A percentile compares a stretch with the other conserved stretches of the same genome.
phyloP scores from a whole-genome alignment of 2,888 invertebrate genomes.

The Gandaritis pyraliata region DNA sequence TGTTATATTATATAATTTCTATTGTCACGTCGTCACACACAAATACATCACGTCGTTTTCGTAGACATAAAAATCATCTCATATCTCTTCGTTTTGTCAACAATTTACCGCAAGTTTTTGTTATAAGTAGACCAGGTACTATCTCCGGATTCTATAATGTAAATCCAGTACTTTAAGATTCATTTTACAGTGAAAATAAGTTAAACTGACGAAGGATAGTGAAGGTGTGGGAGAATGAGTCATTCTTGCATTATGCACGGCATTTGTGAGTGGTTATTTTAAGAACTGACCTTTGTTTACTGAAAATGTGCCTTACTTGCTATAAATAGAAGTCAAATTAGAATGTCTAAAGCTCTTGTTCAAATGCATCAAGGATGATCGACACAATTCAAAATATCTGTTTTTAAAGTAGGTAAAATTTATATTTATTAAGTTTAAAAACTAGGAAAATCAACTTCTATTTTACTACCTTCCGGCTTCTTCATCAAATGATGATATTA shows the following conservation, averaged over 20 bases:
- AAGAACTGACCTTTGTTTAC: slow-evolving; percentile 11
- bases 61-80: no score
- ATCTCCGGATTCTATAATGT: not conserved
- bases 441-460: no score
- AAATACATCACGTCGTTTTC: no score
- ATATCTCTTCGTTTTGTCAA: no score
- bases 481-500: no score
- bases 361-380: not conserved
- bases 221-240: slow-evolving; percentile 36
- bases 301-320: slow-evolving; percentile 10
- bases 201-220: slow-evolving; percentile 14
- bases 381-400: no score
- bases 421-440: no score
- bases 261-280: slow-evolving; percentile 30
- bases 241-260: slow-evolving; percentile 34
- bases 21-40: no score
- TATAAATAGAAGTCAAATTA: slow-evolving; percentile 6
- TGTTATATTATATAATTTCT: no score
- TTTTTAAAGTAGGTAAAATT: no score
- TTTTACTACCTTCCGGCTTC: no score
- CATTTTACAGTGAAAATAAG: slow-evolving; percentile 2
- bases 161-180: not conserved
- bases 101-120: no score
- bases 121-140: not conserved
- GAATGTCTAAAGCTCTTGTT: not conserved